These are phyloP conservation scores for Syngnathus floridae DNA, from an alignment of 2,113 vertebrate genomes.

Conservation along the genomic window DNA sequence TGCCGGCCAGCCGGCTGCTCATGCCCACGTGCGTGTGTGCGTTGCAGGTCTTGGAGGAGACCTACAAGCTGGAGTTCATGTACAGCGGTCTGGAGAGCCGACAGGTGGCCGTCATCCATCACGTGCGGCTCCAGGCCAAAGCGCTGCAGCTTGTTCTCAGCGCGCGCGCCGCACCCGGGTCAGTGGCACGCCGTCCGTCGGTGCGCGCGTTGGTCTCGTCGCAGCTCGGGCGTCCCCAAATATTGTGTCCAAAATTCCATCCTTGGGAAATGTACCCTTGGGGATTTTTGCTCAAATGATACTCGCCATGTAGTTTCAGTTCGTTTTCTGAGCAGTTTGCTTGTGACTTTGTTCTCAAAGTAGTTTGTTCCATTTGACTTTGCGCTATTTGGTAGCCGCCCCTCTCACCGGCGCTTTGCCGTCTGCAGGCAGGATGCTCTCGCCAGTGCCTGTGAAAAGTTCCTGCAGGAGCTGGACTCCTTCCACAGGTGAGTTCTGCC, in stretches of 20 bases:
- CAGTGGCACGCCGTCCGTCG: slow-evolving; percentile 32
- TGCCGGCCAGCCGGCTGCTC: neutral
- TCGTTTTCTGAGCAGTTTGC: no score
- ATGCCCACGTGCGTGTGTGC: neutral
- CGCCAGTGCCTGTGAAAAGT: slow-evolving; percentile 85
- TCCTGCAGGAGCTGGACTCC: slow-evolving; percentile 87
- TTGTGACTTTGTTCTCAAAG: no score
- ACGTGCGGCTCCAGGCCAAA: slow-evolving; percentile 90
- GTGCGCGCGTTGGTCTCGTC: no score
- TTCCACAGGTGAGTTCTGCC: slow-evolving; percentile 80
- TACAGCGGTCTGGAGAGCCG: slow-evolving; percentile 87
- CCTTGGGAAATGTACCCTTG: no score
- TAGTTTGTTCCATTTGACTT: no score
- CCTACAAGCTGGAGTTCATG: slow-evolving; percentile 95
- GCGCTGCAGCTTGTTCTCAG: slow-evolving; percentile 86
- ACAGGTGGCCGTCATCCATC: slow-evolving; percentile 88
- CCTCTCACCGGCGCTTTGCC: neutral
- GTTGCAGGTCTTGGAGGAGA: slow-evolving; percentile 87
- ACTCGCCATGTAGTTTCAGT: no score
- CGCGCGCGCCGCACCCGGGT: slow-evolving; percentile 82
- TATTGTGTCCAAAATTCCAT: no score
- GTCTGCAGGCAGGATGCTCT: slow-evolving; percentile 79
- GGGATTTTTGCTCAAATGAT: no score
- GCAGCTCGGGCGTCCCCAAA: no score
- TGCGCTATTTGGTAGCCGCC: no score